Base-by-base conservation (phyloP, 2,888 invertebrate genomes). In the Nomada flava region DNA sequence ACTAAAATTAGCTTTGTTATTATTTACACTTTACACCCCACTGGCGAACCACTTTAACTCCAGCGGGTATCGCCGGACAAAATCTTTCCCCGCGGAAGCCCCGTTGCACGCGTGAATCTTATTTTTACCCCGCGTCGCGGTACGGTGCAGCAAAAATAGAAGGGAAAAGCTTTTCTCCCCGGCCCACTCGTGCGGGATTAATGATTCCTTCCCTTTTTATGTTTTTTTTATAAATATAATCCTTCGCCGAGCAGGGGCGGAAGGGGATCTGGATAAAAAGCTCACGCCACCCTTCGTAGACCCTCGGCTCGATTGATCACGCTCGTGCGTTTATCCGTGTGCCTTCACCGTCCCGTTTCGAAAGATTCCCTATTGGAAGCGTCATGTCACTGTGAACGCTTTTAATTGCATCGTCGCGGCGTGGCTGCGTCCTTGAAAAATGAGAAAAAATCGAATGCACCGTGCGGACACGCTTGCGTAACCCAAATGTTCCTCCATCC, bases 181-280 rank as follows among this genome's bases (percentile, higher is more conserved):
- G 74, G 63, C 44, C 65, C 69, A 85, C 79, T 83, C 85, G 84
- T 74, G 86, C 86, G 79, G 82, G 82, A 86, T 86, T 86, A 86
- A 86, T 69, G 77, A 80, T 75, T 83, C 83, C 78, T 83, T 78
- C 77, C 55, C 86, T 74, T 53, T 76, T 59, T 69, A 55, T 59
- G 73, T 44, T 55, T 63, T 70, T 79, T 76, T 76, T 72, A 75
- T 80, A 84, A 79, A 77, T 86, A 86, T 82, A 69, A 83, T 83
- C 79, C 79, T 71, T 69, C 64, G 75, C 29, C 71, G 70, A 18
- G 2, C 20, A 20, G 11, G 53, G 18, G 57, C 68, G 73, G 20
- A 52, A 63, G 73, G 59, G 23, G n/a, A 57, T 62, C 71, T 36
- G 67, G 77, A 75, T 83, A 78, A 83, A 77, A 82, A 82, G 75